Conservation (phyloP, 2,888 invertebrate species). For the Penaeus monodon region DNA sequence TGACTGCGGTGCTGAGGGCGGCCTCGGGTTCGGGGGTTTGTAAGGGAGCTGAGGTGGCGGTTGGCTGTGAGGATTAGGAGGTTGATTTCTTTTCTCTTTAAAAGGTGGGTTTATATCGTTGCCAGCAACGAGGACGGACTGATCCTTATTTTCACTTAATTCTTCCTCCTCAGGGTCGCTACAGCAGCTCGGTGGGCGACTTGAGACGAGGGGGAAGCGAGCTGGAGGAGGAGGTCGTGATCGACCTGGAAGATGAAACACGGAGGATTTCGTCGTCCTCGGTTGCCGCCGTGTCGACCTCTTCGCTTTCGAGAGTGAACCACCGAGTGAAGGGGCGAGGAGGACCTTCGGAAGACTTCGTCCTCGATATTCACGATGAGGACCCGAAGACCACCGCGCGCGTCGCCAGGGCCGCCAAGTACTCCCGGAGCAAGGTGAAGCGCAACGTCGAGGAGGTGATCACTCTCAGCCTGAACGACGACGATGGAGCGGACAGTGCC, state of each 20-base stretch:
- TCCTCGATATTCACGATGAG: slow-evolving; percentile 15
- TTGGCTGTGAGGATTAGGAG: no score
- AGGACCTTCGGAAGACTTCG: slow-evolving; percentile 3
- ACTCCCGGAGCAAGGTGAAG: background rate
- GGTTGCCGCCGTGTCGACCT: slow-evolving; percentile 14
- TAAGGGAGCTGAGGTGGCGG: no score
- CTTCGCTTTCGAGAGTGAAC: slow-evolving; percentile 17
- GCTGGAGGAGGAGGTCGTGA: slow-evolving; percentile 22
- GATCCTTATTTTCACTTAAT: background rate
- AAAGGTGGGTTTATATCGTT: no score
- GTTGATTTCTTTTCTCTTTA: no score
- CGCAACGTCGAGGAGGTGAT: no score
- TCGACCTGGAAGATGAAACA: slow-evolving; percentile 20
- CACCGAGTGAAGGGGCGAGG: background rate
- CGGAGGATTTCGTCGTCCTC: background rate
- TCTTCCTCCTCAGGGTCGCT: slow-evolving; percentile 32
- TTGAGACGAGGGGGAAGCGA: slow-evolving; percentile 25
- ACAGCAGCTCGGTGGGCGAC: slow-evolving; percentile 42
- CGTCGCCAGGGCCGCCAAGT: background rate
- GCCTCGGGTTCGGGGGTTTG: no score
- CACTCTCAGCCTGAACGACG: no score
- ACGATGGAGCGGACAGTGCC: slow-evolving; percentile 37
- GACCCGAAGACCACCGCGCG: background rate
- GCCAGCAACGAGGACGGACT: background rate
- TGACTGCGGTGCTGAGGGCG: no score